Evolutionary conservation across 2,113 vertebrate genomes (phyloP).

Genomic region (Collichthys lucidus): DNA sequence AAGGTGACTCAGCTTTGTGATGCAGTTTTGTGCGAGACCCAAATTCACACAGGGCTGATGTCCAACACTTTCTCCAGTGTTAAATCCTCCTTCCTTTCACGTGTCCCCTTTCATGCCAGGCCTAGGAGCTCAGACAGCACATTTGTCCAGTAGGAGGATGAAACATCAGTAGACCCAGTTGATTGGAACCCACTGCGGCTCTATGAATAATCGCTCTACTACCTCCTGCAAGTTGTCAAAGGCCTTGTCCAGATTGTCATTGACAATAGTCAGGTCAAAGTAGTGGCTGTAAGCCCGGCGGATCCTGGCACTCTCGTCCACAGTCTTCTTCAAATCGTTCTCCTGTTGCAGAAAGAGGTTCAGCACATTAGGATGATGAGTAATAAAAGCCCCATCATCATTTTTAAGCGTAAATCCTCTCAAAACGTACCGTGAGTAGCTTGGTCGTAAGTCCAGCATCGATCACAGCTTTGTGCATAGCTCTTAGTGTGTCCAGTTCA

Average conservation of each 20-base stretch:
- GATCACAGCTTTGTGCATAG: conserved; percentile 98
- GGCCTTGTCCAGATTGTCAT: conserved; percentile 98
- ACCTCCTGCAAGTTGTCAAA: conserved; percentile 94
- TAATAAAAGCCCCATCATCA: background rate
- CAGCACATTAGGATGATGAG: background rate
- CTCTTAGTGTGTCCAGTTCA: conserved; percentile 92
- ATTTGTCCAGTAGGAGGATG: conserved; percentile 33
- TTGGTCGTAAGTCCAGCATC: conserved; percentile 98
- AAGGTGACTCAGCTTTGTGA: conserved; percentile 62
- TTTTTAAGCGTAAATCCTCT: background rate
- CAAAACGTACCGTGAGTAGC: conserved; percentile 91
- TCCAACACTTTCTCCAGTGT: conserved; percentile 45
- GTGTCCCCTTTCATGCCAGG: conserved; percentile 41
- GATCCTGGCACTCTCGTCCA: conserved; percentile 96
- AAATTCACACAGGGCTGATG: conserved; percentile 47
- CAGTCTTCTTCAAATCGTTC: conserved; percentile 97
- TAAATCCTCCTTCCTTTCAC: conserved; percentile 35
- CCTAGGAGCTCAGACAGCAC: conserved; percentile 37
- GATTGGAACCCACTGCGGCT: conserved; percentile 97
- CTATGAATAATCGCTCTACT: conserved; percentile 89
- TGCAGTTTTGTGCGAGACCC: conserved; percentile 57
- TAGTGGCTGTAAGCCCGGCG: conserved; percentile 97
- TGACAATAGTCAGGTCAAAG: conserved; percentile 96
- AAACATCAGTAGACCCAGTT: conserved; percentile 95
- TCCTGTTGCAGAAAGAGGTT: conserved; percentile 83